phyloP scores from a whole-genome alignment of 2,888 invertebrate species.

The Agrochola macilenta region DNA sequence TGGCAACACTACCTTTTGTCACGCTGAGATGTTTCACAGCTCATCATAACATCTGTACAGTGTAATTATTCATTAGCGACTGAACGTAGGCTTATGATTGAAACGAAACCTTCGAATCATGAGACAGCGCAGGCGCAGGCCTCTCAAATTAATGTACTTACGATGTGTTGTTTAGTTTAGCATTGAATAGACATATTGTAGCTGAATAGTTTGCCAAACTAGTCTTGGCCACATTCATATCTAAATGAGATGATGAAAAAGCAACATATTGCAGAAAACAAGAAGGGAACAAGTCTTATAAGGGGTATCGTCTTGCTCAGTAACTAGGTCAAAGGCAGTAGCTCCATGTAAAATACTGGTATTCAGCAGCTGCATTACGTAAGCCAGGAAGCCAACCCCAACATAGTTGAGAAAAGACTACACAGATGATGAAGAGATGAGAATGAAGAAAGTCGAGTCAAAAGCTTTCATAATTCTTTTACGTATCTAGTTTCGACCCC shows the following conservation, averaged over 20 bases:
- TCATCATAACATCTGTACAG: slow-evolving; percentile 40
- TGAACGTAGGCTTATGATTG: slow-evolving; percentile 54
- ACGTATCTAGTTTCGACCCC: too few species aligned
- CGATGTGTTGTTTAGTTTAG: slow-evolving; percentile 30
- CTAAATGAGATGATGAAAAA: neutral
- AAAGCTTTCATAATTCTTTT: neutral
- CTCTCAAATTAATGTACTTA: slow-evolving; percentile 31
- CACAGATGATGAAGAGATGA: neutral
- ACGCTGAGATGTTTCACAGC: slow-evolving; percentile 28
- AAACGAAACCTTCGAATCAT: slow-evolving; percentile 56
- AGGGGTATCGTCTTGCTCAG: too few species aligned
- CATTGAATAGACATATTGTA: slow-evolving; percentile 49
- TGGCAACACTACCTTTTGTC: slow-evolving; percentile 23
- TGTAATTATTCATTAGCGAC: slow-evolving; percentile 49
- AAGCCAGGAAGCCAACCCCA: neutral
- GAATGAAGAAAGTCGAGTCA: too few species aligned
- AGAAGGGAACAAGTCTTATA: neutral
- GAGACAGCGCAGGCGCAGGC: slow-evolving; percentile 41
- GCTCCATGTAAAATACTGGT: neutral
- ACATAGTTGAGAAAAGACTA: neutral
- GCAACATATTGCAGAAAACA: neutral
- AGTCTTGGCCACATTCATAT: neutral
- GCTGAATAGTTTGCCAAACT: slow-evolving; percentile 13
- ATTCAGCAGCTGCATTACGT: neutral
- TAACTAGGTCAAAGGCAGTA: neutral